These are phyloP conservation scores for Ommatoiulus sabulosus DNA, from an alignment of 2,888 invertebrate species.

Conservation along the genomic window DNA sequence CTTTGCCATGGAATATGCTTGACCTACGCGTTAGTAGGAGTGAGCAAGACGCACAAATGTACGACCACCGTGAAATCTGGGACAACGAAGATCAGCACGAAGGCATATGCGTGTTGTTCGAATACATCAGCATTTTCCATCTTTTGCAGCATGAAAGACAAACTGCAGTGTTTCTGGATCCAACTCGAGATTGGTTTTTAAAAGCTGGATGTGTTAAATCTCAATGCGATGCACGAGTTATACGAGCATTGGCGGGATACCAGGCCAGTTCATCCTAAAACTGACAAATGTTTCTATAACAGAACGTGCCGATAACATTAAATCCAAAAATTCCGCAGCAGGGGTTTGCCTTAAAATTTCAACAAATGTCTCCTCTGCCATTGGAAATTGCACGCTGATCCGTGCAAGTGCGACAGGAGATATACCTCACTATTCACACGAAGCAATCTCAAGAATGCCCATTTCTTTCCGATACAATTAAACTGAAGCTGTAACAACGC, in stretches of 20 bases:
- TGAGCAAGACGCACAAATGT: background rate
- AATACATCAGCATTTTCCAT: background rate
- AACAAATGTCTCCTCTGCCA: background rate
- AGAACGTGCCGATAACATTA: background rate
- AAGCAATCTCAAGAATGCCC: background rate
- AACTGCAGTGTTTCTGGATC: background rate
- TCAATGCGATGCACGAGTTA: background rate
- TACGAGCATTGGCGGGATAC: background rate
- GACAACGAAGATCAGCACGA: background rate
- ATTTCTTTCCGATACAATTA: background rate
- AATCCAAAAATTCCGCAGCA: too few relatives aligned
- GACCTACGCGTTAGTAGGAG: background rate
- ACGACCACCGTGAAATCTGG: background rate
- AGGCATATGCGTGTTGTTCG: background rate
- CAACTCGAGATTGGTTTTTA: background rate
- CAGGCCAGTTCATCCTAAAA: background rate
- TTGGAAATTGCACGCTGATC: background rate
- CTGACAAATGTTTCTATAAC: background rate
- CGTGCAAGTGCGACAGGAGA: too few relatives aligned
- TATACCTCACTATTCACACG: too few relatives aligned
- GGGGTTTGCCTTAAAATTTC: background rate
- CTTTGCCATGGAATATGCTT: slow-evolving; percentile 27
- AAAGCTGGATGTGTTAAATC: background rate
- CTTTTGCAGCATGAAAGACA: background rate
- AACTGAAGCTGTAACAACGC: background rate